Conservation (phyloP, 2,113 vertebrate species). For the Rhea americana region DNA sequence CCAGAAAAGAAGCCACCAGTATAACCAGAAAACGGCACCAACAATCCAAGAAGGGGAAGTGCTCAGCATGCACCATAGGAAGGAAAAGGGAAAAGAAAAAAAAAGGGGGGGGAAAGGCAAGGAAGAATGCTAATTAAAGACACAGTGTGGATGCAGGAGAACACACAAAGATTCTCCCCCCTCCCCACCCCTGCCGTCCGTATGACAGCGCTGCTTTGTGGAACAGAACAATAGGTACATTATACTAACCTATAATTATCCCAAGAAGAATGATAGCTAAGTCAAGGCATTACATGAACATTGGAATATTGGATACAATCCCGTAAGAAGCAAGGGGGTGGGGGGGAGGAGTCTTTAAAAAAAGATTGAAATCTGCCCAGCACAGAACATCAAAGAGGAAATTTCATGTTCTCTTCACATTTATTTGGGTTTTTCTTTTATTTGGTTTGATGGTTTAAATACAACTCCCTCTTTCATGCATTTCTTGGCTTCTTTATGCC, state of each 20-base stretch:
- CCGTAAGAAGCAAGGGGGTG: conserved; percentile 62
- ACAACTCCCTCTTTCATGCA: conserved; percentile 49
- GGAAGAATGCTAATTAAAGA: conserved; percentile 53
- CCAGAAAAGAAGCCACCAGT: neutral
- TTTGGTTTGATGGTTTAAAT: conserved; percentile 58
- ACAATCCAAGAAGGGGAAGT: neutral
- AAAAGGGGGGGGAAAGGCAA: conserved; percentile 8
- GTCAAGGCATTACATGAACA: conserved; percentile 72
- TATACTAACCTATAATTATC: conserved; percentile 80
- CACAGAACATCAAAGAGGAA: conserved; percentile 54
- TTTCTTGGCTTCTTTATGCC: conserved; percentile 44
- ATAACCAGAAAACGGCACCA: conserved; percentile 11
- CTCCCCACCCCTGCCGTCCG: conserved; percentile 33
- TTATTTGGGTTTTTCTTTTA: conserved; percentile 23
- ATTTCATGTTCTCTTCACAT: conserved; percentile 41
- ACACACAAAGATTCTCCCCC: conserved; percentile 61
- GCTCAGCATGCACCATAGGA: neutral
- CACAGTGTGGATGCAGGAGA: conserved; percentile 55
- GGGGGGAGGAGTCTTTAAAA: conserved; percentile 54
- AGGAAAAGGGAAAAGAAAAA: neutral
- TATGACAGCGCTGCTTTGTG: conserved; percentile 77
- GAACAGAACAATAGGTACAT: conserved; percentile 79
- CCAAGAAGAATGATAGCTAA: conserved; percentile 74
- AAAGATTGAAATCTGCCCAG: conserved; percentile 62
- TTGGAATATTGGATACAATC: conserved; percentile 71